A percentile compares a stretch with the other conserved stretches of the same genome.
Evolutionary conservation across 2,113 vertebrate species (phyloP).

Genomic region (Nymphicus hollandicus): DNA sequence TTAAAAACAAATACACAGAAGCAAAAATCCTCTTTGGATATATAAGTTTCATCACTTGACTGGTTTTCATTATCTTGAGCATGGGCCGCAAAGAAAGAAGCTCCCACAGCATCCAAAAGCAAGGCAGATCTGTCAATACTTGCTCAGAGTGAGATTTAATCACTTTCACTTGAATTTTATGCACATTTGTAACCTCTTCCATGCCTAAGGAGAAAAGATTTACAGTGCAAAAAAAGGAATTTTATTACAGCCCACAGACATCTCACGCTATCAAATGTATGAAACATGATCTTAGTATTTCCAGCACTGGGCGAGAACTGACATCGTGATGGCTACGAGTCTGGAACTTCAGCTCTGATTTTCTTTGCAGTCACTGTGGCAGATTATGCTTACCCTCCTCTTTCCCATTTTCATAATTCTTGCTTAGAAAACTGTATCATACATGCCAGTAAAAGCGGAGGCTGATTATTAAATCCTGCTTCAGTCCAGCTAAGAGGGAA

Average conservation of each 20-base stretch:
- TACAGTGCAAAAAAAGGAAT: background rate
- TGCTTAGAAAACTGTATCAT: background rate
- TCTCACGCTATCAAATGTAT: background rate
- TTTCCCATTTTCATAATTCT: background rate
- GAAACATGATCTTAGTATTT: background rate
- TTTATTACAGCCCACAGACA: slow-evolving; percentile 21
- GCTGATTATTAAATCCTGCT: background rate
- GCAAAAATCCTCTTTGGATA: background rate
- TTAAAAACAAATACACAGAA: background rate
- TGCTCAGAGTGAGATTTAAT: slow-evolving; percentile 46
- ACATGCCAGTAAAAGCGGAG: background rate
- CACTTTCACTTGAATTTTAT: slow-evolving; percentile 43
- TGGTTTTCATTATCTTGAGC: slow-evolving; percentile 48
- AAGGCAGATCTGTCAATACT: slow-evolving; percentile 20
- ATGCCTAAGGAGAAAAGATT: slow-evolving; percentile 36
- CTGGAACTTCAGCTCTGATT: background rate
- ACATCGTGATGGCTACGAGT: fast-evolving
- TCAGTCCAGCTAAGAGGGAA: background rate
- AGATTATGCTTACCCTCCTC: background rate
- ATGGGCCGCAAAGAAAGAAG: background rate
- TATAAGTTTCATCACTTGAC: slow-evolving; percentile 23
- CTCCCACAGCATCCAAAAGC: background rate
- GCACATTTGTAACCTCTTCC: slow-evolving; percentile 56
- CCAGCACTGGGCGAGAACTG: background rate
- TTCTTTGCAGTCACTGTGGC: background rate